Base-by-base conservation (phyloP, 1,140 invertebrate species). In the Tetraneura akinire region DNA sequence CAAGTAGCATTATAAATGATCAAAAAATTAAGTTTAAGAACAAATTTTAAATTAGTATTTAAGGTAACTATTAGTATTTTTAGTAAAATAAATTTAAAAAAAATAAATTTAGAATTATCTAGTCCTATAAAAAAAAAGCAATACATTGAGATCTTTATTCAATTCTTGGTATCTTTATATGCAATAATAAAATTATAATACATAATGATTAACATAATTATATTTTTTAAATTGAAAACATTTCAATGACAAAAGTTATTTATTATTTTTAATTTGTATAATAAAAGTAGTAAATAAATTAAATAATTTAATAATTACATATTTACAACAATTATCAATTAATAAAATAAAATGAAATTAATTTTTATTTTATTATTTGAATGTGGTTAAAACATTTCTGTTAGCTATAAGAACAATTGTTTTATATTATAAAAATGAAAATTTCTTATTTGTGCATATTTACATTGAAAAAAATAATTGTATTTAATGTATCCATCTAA, bases 41-140 rank as follows among this genome's bases (percentile, higher is more conserved):
- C 16, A 37, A 64, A 37, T 68, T 68, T 3, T 68, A 9, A 21
- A 68, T 68, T 68, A 37, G 8, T 8, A 68, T 21, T 68, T 14
- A 6, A 47, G 1, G 66, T 26, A 68, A 1, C 13, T 47, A 16
- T 26, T 21, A n/a, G 23, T 47, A 21, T 13, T 64, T 23, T 37
- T 18, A 62, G 60, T 32, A 1, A 9, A 66, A 8, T 66, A 21
- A 66, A 5, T 14, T 45, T 21, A 42, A 2, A 23, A 11, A 66
- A n/a, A 45, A 14, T n/a, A 45, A 11, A 51, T 70, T 16, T n/a
- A 70, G 23, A 47, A 26, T 71, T 18, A 6, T 68, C 68, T 71
- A 71, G 45, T 71, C 68, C 16, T 51, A 29, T n/a, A 21, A 16
- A 45, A 29, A 18, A 18, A 71, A 51, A 71, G 68, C 68, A 71